phyloP scores from a whole-genome alignment of 2,888 invertebrate species.

The Cosmopolites sordidus region DNA sequence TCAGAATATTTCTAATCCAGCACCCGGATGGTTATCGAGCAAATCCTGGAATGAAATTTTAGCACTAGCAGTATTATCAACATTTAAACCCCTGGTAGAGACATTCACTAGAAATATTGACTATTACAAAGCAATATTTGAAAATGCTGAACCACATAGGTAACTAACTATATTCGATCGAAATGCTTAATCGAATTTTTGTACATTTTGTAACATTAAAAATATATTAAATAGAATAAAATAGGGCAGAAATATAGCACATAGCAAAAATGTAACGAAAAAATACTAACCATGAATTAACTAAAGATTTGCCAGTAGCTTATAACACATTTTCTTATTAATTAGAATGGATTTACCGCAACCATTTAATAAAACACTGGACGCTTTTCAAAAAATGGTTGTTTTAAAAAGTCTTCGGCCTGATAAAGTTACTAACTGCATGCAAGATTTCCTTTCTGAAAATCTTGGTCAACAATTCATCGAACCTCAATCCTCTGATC shows the following conservation, averaged over 20 bases:
- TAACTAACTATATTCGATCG: conserved; percentile 33
- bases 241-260: too few relatives aligned
- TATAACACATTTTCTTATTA: too few relatives aligned
- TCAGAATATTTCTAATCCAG: conserved; percentile 64
- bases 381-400: conserved; percentile 72
- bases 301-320: too few relatives aligned
- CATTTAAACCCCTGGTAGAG: conserved; percentile 58
- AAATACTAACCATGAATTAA: too few relatives aligned
- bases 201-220: too few relatives aligned
- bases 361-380: conserved; percentile 56
- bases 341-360: conserved; percentile 60
- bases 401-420: conserved; percentile 76
- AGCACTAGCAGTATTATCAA: conserved; percentile 62
- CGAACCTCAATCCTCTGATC: conserved; percentile 80
- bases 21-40: conserved; percentile 72
- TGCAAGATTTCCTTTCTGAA: conserved; percentile 67
- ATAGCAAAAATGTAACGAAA: too few relatives aligned
- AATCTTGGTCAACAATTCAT: conserved; percentile 76
- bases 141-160: conserved; percentile 64
- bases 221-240: too few relatives aligned
- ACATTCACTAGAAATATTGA: conserved; percentile 54
- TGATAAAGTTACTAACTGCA: conserved; percentile 78
- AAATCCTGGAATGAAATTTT: conserved; percentile 80
- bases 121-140: conserved; percentile 62
- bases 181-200: too few relatives aligned